Evolutionary conservation across 2,113 vertebrate genomes (phyloP).

Genomic region (Fulica atra): DNA sequence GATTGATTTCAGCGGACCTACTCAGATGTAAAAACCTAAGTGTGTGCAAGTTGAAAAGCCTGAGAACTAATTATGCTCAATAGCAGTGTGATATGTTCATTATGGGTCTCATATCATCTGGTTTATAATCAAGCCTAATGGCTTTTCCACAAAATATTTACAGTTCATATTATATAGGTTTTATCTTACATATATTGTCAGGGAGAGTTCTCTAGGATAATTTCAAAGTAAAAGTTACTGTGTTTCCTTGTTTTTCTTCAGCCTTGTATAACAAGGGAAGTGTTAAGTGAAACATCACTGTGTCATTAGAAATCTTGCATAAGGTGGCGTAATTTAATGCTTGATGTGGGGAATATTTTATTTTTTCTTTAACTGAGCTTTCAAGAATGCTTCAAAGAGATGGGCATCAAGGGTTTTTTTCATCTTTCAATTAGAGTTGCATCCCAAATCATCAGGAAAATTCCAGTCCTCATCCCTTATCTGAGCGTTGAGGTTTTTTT

Average conservation of each 20-base stretch:
- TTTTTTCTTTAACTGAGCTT: background rate
- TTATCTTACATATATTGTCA: background rate
- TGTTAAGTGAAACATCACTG: background rate
- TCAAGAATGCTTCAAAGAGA: background rate
- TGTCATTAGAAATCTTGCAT: background rate
- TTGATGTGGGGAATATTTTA: background rate
- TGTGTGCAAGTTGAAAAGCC: background rate
- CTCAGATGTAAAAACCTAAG: background rate
- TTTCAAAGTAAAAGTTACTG: background rate
- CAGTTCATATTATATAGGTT: background rate
- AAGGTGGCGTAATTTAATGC: background rate
- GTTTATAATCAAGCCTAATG: background rate
- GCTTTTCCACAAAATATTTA: background rate
- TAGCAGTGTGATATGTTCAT: background rate
- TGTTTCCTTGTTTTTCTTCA: background rate
- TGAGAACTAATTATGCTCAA: background rate
- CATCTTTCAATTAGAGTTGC: background rate
- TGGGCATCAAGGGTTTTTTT: background rate
- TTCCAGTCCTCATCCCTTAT: background rate
- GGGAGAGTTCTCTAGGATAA: background rate
- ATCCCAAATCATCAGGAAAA: background rate
- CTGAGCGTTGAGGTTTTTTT: background rate
- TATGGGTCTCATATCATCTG: background rate
- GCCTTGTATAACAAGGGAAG: background rate
- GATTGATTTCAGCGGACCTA: slow-evolving; percentile 7